Evolutionary conservation across 2,888 invertebrate genomes (phyloP).

Genomic region (Nezara viridula): DNA sequence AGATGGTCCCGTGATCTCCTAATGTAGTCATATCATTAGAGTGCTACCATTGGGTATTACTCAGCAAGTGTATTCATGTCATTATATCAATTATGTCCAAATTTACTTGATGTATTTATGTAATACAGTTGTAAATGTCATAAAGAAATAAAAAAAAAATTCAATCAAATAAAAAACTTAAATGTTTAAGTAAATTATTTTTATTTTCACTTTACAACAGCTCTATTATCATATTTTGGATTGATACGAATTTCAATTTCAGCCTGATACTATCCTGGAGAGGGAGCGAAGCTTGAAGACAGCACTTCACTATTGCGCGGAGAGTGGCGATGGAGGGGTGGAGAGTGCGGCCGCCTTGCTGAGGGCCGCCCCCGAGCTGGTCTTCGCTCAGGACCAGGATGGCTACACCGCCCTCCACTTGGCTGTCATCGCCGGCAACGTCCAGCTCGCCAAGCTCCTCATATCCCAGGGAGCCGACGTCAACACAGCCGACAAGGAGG

Average conservation of each 20-base stretch:
- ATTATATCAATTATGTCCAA: too few relatives aligned
- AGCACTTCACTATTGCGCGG: constrained; percentile 94
- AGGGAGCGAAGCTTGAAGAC: constrained; percentile 87
- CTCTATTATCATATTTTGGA: background rate
- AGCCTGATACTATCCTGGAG: constrained; percentile 77
- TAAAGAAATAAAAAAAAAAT: too few relatives aligned
- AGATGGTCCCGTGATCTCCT: too few relatives aligned
- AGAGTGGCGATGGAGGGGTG: constrained; percentile 68
- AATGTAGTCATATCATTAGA: too few relatives aligned
- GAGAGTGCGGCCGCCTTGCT: constrained; percentile 72
- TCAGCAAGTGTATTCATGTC: too few relatives aligned
- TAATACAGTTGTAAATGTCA: too few relatives aligned
- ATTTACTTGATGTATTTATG: too few relatives aligned
- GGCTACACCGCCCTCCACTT: constrained; percentile 96
- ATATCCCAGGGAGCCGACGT: constrained; percentile 91
- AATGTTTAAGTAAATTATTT: too few relatives aligned
- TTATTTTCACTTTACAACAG: too few relatives aligned
- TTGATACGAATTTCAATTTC: background rate
- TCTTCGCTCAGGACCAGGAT: constrained; percentile 90
- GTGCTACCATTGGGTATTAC: too few relatives aligned
- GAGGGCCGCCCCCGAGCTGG: constrained; percentile 87
- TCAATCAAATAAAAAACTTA: too few relatives aligned
- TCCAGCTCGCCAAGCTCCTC: constrained; percentile 86
- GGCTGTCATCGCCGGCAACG: constrained; percentile 94
- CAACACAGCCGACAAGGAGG: constrained; percentile 91